Evolutionary conservation across 2,113 vertebrate genomes (phyloP), one percentile per base, ranked within the genome.

Genomic region (Myotis davidii): DNA sequence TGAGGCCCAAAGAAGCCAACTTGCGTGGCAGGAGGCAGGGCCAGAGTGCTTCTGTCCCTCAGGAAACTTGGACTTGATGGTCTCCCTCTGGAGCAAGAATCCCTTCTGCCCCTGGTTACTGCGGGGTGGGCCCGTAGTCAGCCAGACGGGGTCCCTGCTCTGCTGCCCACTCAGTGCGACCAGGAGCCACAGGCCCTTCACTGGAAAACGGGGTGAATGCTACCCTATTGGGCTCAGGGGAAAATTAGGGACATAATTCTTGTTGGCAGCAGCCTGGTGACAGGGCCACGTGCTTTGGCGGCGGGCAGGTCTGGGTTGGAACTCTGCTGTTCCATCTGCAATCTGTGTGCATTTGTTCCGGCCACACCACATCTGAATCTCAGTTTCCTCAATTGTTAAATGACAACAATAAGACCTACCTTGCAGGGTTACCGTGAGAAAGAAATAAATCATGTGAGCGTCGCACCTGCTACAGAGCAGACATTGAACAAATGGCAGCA

Each of bases 211-310:
- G 54, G 25, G 42, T 34, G 18, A 32, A n/a, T 29, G 14, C 10
- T 17, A 0, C 50, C 18, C 9, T n/a, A 4, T 65, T 16, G 79
- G 78, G 54, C 0, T 69, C 29, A 1, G 37, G 79, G 54, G 25
- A 54, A 34, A 9, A 54, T 27, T 3, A 17, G 23, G 12, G 42
- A 37, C 0, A 0, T 3, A 6, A 52, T 1, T 11, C 16, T 0
- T 2, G 0, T 7, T 9, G 14, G 29, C 45, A 27, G 56, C 3
- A 1, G 78, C 39, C 52, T 25, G n/a, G 50, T 21, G 90, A 52
- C 25, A 3, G 37, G 45, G 18, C 0, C 8, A 3, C 0, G 3
- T 56, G 25, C 42, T 39, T 16, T 14, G 64, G 42, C 1, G 9
- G 4, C 3, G 18, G 92, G 54, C 5, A 25, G 59, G 34, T 13